These are phyloP conservation scores for Cancer borealis DNA, from an alignment of 2,888 invertebrate species.

Conservation along the genomic window DNA sequence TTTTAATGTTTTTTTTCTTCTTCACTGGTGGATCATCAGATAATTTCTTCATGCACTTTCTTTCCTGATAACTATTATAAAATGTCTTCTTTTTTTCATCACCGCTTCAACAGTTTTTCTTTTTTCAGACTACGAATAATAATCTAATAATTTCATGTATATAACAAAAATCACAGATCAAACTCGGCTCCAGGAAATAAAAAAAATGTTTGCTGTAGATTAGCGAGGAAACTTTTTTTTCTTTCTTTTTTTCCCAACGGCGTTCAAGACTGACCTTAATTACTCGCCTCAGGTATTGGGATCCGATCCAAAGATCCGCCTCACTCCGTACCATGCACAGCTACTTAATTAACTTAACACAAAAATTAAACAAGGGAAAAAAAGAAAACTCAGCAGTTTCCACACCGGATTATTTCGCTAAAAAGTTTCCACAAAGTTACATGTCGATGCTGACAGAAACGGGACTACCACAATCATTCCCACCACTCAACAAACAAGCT, in stretches of 20 bases:
- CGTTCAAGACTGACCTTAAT: constrained; percentile 8
- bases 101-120: background rate
- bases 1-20: background rate
- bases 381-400: background rate
- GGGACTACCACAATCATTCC: background rate
- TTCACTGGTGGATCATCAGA: background rate
- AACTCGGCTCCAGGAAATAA: background rate
- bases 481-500: constrained; percentile 26
- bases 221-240: background rate
- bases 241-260: background rate
- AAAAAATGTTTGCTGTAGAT: background rate
- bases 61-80: too few species aligned
- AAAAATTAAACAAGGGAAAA: background rate
- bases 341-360: background rate
- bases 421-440: constrained; percentile 1
- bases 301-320: background rate
- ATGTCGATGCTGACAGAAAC: background rate
- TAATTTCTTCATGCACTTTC: background rate
- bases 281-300: background rate
- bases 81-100: background rate
- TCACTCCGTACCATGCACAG: background rate
- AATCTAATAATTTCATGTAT: background rate
- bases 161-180: background rate
- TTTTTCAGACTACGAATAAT: background rate
- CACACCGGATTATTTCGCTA: background rate